Percentiles rank a stretch among this genome's conserved stretches.
These are phyloP conservation scores for Ceratina australensis DNA, from an alignment of 1,140 invertebrate genomes.

Conservation along the genomic window DNA sequence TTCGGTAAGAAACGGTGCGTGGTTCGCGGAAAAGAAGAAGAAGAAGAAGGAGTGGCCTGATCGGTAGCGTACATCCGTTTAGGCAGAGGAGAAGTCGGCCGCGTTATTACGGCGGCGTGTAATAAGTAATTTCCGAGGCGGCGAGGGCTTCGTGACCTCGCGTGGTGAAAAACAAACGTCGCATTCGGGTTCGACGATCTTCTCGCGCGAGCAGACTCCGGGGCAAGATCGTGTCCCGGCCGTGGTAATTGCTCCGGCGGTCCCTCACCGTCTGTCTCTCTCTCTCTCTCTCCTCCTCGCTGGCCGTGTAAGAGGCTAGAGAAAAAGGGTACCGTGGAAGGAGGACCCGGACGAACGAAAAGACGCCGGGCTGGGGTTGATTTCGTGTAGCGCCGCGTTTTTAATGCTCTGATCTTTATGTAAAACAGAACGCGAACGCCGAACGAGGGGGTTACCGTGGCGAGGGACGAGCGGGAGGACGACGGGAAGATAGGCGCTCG, in stretches of 20 bases:
- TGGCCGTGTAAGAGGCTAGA: slow-evolving; percentile 34
- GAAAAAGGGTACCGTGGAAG: not conserved
- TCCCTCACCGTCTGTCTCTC: not conserved
- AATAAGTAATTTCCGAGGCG: slow-evolving; percentile 27
- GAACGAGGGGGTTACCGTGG: not conserved
- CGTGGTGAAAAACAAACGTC: slow-evolving; percentile 52
- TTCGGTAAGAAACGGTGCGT: too few relatives aligned
- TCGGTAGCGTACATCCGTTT: slow-evolving; percentile 9
- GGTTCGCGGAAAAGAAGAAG: too few relatives aligned
- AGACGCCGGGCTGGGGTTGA: slow-evolving; percentile 60
- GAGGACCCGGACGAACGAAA: not conserved
- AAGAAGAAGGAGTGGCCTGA: not conserved
- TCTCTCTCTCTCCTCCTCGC: not conserved
- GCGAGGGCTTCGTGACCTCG: slow-evolving; percentile 20
- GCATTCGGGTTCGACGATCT: slow-evolving; percentile 55
- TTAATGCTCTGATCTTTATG: slow-evolving; percentile 77
- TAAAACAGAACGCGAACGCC: slow-evolving; percentile 65
- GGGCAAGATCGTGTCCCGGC: slow-evolving; percentile 60
- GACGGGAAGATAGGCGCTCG: slow-evolving; percentile 54
- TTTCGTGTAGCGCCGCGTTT: slow-evolving; percentile 72
- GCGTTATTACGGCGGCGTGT: slow-evolving; percentile 6
- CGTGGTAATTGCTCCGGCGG: slow-evolving; percentile 62
- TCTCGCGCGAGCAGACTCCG: slow-evolving; percentile 60
- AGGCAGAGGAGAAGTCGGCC: not conserved
- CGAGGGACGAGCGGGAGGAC: not conserved